Conservation (phyloP, 2,888 invertebrate genomes). For the Mesorhabditis belari region DNA sequence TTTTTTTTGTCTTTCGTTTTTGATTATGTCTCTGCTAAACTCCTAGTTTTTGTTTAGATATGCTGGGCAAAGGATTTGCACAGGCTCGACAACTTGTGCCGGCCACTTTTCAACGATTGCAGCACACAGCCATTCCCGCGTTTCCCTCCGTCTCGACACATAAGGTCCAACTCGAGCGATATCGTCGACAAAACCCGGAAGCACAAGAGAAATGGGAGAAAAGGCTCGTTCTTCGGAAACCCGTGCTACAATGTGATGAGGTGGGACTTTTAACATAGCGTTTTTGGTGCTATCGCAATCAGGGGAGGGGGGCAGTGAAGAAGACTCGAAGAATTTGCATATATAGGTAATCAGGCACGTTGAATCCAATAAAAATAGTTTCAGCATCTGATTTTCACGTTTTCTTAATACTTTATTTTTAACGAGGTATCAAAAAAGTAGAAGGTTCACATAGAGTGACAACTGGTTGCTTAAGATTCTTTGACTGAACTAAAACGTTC, state of each 20-base stretch:
- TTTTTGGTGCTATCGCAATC: too few relatives aligned
- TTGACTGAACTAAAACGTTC: background rate
- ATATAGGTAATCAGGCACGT: too few relatives aligned
- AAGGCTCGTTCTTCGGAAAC: slow-evolving; percentile 21
- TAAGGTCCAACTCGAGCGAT: background rate
- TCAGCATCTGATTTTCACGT: too few relatives aligned
- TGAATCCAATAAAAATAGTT: too few relatives aligned
- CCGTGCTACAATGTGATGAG: slow-evolving; percentile 33
- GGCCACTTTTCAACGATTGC: background rate
- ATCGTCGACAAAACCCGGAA: background rate
- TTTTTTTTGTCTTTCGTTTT: background rate
- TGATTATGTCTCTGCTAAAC: background rate
- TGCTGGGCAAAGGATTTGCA: too few relatives aligned
- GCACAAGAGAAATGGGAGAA: slow-evolving; percentile 21
- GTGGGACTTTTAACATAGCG: too few relatives aligned
- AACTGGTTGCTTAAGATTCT: background rate
- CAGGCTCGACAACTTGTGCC: background rate
- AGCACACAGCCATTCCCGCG: too few relatives aligned
- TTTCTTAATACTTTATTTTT: too few relatives aligned
- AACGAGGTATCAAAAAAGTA: too few relatives aligned
- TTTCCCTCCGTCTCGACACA: background rate
- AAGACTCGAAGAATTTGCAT: too few relatives aligned
- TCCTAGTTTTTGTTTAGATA: background rate
- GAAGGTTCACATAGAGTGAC: slow-evolving; percentile 12
- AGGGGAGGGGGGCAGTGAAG: too few relatives aligned